These are phyloP conservation scores for human DNA, from an alignment of 2,113 vertebrate genomes.

Conservation along the genomic window DNA sequence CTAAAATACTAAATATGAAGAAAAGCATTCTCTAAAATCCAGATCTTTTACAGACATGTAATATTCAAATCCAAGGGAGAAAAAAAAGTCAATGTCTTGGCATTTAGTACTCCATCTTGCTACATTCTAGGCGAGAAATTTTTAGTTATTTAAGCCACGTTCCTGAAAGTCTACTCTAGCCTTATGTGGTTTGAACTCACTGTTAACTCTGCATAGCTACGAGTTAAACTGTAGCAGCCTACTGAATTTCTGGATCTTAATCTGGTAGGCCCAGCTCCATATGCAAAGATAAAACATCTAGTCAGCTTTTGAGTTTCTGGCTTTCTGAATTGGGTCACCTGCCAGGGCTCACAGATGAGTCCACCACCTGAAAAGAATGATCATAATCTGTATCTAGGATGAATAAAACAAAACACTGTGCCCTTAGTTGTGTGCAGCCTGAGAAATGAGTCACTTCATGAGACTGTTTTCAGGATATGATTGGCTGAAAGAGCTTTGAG, in stretches of 20 bases:
- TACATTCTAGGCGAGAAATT: background rate
- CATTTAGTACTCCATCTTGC: background rate
- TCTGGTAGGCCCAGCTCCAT: background rate
- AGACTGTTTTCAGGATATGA: background rate
- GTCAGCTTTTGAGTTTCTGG: background rate
- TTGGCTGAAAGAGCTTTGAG: background rate
- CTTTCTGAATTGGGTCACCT: background rate
- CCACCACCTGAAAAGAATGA: background rate
- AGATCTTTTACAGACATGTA: background rate
- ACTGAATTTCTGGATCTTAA: background rate
- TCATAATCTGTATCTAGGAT: background rate
- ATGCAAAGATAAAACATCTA: background rate
- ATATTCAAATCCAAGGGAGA: background rate
- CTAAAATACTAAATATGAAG: background rate
- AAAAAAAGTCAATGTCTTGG: background rate
- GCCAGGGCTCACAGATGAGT: background rate
- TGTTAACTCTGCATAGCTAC: background rate
- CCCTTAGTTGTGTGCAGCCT: background rate
- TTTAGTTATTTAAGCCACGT: background rate
- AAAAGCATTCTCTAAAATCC: constrained; percentile 18
- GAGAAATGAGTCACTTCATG: background rate
- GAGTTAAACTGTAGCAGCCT: background rate
- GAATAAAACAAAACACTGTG: background rate
- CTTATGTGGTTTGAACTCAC: background rate
- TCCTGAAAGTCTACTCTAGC: background rate